Evolutionary conservation across 2,888 invertebrate genomes (phyloP).

Genomic region (Harpalus rufipes): DNA sequence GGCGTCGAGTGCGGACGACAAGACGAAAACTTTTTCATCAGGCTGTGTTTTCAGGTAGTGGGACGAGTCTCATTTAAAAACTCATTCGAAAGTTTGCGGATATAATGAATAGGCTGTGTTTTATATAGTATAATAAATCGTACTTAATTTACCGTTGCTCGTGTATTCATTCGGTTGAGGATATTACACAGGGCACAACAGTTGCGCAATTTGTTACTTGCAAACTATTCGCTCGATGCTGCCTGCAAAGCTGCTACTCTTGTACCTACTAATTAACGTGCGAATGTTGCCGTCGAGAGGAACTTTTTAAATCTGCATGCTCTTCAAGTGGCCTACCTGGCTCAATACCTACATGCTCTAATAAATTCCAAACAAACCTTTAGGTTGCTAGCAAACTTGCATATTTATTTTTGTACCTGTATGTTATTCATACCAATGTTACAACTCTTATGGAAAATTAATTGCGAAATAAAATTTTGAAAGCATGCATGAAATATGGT

Average conservation of each 20-base stretch:
- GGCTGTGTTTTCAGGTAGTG: constrained; percentile 38
- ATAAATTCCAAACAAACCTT: not conserved
- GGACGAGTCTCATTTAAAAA: constrained; percentile 63
- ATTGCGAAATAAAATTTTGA: constrained; percentile 30
- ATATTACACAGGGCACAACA: constrained; percentile 60
- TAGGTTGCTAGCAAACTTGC: not conserved
- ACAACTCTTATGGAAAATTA: constrained; percentile 29
- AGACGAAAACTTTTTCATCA: constrained; percentile 65
- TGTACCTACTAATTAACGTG: constrained; percentile 59
- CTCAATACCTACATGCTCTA: constrained; percentile 17
- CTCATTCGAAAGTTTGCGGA: constrained; percentile 66
- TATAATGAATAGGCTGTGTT: constrained; percentile 67
- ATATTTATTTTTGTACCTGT: not conserved
- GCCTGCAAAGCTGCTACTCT: not conserved
- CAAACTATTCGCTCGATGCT: constrained; percentile 56
- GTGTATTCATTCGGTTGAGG: constrained; percentile 56
- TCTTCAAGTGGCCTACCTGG: constrained; percentile 4
- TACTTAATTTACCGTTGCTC: constrained; percentile 65
- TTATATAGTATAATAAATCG: constrained; percentile 67
- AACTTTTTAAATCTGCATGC: constrained; percentile 44
- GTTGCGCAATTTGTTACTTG: constrained; percentile 63
- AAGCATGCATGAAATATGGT: not conserved
- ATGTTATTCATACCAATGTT: not conserved
- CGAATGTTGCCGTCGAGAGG: constrained; percentile 43
- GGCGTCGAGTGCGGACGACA: constrained; percentile 56